Evolutionary conservation across 2,888 invertebrate genomes (phyloP).

Genomic region (Glyphotaelius pellucidus): DNA sequence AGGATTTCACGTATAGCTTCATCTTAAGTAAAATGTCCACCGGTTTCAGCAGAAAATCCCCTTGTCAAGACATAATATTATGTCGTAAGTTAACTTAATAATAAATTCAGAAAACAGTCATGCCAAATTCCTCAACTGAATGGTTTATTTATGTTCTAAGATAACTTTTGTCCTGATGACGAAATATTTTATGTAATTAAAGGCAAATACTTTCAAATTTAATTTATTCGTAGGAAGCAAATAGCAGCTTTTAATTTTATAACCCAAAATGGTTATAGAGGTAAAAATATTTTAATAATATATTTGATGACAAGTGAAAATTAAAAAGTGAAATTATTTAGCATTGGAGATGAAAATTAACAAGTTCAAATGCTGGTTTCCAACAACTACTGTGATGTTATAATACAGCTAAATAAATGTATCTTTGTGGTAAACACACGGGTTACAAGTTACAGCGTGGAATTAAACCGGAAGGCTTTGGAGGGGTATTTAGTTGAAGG

Average conservation of each 20-base stretch:
- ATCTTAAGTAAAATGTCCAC: neutral
- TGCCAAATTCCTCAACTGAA: neutral
- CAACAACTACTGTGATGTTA: neutral
- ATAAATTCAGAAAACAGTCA: neutral
- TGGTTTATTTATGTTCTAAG: no score
- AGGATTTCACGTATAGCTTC: no score
- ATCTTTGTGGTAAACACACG: slow-evolving; percentile 28
- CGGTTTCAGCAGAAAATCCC: neutral
- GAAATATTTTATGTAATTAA: neutral
- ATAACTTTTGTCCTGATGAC: neutral
- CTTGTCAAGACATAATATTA: neutral
- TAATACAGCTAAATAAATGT: slow-evolving; percentile 31
- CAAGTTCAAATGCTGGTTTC: neutral
- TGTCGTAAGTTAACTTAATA: neutral
- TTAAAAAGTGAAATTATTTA: neutral
- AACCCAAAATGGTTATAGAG: no score
- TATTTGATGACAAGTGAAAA: no score
- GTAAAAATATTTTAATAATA: no score
- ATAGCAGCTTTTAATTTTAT: no score
- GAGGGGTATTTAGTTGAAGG: slow-evolving; percentile 41
- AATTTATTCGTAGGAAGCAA: no score
- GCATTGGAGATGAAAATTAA: neutral
- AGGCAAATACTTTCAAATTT: no score
- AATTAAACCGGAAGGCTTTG: slow-evolving; percentile 46
- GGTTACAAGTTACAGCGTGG: slow-evolving; percentile 27